Percentiles rank a stretch among this genome's conserved stretches.
These are phyloP conservation scores for Drosophila rellima DNA, from an alignment of 2,888 invertebrate genomes.

Conservation along the genomic window DNA sequence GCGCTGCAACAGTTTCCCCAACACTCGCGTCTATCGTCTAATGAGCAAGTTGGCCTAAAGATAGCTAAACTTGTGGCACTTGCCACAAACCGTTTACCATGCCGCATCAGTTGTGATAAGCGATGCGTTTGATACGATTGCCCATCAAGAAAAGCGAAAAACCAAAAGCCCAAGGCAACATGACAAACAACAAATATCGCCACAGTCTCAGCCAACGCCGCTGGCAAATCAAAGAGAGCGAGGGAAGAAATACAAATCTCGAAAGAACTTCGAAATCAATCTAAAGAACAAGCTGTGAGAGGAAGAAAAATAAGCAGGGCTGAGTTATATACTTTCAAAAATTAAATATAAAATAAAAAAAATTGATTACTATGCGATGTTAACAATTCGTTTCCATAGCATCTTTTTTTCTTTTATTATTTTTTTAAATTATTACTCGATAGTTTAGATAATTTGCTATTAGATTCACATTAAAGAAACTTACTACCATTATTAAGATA, in stretches of 20 bases:
- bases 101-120: constrained; percentile 39
- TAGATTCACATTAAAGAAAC: too few species aligned
- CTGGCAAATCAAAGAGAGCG: too few species aligned
- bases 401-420: too few species aligned
- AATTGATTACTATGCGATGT: too few species aligned
- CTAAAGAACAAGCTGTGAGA: too few species aligned
- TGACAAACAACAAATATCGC: background rate
- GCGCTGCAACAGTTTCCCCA: constrained; percentile 36
- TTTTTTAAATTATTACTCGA: too few species aligned
- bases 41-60: constrained; percentile 52
- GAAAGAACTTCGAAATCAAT: background rate
- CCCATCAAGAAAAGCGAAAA: constrained; percentile 11
- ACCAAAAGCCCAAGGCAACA: background rate
- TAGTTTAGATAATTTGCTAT: background rate
- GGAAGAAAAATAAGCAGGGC: too few species aligned
- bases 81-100: constrained; percentile 35
- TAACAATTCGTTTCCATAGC: too few species aligned
- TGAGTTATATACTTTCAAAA: too few species aligned
- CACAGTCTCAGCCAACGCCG: background rate
- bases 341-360: too few species aligned
- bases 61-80: constrained; percentile 46
- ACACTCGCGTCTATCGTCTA: constrained; percentile 13
- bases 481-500: too few species aligned
- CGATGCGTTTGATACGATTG: constrained; percentile 23
- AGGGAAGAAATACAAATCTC: background rate